A percentile compares a stretch with the other conserved stretches of the same genome.
Evolutionary conservation across 2,113 vertebrate genomes (phyloP).

Genomic region (Ciconia boyciana): DNA sequence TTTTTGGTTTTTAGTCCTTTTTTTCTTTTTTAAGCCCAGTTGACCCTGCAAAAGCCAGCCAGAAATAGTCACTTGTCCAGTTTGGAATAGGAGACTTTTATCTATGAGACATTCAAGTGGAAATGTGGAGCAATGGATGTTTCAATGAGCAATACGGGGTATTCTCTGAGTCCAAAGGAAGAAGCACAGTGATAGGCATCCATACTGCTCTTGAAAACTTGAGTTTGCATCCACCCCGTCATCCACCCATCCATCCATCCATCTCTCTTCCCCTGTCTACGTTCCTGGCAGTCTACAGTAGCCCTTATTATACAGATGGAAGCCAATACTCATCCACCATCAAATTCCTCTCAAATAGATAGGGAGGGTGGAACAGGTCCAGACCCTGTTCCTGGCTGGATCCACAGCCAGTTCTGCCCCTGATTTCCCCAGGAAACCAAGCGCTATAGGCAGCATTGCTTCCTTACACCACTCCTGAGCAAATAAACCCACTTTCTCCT

Average conservation of each 20-base stretch:
- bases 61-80: neutral
- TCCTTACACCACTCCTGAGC: neutral
- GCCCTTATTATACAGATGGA: neutral
- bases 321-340: neutral
- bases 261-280: neutral
- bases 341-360: neutral
- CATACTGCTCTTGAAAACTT: neutral
- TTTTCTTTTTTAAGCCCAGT: neutral
- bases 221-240: neutral
- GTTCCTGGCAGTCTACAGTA: neutral
- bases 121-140: neutral
- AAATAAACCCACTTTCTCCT: neutral
- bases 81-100: neutral
- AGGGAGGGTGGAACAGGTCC: neutral
- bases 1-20: neutral
- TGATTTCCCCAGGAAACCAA: neutral
- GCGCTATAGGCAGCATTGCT: rapidly evolving
- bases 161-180: neutral
- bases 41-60: neutral
- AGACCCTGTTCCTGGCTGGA: neutral
- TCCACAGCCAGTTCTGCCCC: neutral
- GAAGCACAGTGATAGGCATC: neutral
- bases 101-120: neutral
- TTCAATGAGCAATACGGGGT: rapidly evolving
- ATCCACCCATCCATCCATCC: neutral